Conservation (phyloP, 1,140 invertebrate species). For the Drosophila bipectinata region DNA sequence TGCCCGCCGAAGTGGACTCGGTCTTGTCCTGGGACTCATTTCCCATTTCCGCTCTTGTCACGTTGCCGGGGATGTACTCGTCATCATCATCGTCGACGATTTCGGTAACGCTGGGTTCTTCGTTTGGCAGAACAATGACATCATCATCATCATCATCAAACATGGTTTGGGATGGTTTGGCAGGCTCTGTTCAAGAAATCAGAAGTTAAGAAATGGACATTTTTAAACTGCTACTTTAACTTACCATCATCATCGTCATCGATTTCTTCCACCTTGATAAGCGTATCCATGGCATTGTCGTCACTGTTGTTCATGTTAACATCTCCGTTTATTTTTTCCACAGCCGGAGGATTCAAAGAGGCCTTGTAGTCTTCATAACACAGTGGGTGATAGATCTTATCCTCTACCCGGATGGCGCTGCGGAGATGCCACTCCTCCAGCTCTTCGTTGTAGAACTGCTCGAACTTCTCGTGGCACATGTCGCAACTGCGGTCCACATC, state of each 20-base stretch:
- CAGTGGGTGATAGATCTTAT: constrained; percentile 94
- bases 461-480: constrained; percentile 95
- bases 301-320: constrained; percentile 66
- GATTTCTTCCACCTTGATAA: constrained; percentile 67
- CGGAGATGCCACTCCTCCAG: constrained; percentile 97
- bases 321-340: constrained; percentile 29
- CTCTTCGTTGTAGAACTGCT: constrained; percentile 97
- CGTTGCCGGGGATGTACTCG: constrained; percentile 72
- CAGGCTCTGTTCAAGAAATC: constrained; percentile 13
- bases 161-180: constrained; percentile 18
- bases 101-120: constrained; percentile 81
- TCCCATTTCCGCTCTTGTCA: constrained; percentile 54
- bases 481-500: constrained; percentile 89
- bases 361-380: constrained; percentile 94
- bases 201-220: not conserved
- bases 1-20: constrained; percentile 20
- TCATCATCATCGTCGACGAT: constrained; percentile 83
- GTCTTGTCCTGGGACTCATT: constrained; percentile 47
- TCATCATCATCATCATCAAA: constrained; percentile 82
- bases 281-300: constrained; percentile 78
- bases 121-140: constrained; percentile 81
- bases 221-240: not conserved
- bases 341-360: constrained; percentile 63
- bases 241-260: constrained; percentile 55
- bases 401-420: constrained; percentile 91